phyloP scores from a whole-genome alignment of 2,797 vertebrate species.

The Erethizon dorsatum region DNA sequence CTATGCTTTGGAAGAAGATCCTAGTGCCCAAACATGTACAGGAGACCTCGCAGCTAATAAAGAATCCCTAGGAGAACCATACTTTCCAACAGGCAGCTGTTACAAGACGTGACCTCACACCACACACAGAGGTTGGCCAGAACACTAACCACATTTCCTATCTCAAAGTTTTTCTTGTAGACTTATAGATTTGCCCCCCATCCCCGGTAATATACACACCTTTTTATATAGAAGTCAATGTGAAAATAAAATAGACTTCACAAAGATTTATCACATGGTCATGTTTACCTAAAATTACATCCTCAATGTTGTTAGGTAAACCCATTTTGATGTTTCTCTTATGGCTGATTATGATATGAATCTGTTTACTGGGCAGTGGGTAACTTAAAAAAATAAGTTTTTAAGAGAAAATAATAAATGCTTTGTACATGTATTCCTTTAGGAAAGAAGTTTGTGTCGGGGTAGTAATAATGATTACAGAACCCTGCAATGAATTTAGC shows the following conservation, averaged over 20 bases:
- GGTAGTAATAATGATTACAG: slow-evolving; percentile 81
- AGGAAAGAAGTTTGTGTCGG: slow-evolving; percentile 73
- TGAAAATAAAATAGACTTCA: slow-evolving; percentile 30
- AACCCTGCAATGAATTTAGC: slow-evolving; percentile 82
- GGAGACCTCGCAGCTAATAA: neutral
- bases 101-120: neutral
- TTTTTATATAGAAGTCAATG: neutral
- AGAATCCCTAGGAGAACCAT: neutral
- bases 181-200: neutral
- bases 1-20: neutral
- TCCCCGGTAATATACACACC: neutral
- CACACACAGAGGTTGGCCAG: neutral
- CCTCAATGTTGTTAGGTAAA: neutral
- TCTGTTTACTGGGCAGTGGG: neutral
- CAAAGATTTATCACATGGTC: slow-evolving; percentile 26
- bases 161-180: neutral
- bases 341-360: neutral
- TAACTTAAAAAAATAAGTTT: slow-evolving; percentile 48
- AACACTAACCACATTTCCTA: neutral
- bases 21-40: neutral
- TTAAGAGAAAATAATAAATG: slow-evolving; percentile 72
- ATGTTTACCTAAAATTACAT: neutral
- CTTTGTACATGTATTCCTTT: slow-evolving; percentile 67
- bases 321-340: neutral
- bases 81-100: neutral